Conservation (phyloP, 1,140 invertebrate species). For the Oncopeltus fasciatus region DNA sequence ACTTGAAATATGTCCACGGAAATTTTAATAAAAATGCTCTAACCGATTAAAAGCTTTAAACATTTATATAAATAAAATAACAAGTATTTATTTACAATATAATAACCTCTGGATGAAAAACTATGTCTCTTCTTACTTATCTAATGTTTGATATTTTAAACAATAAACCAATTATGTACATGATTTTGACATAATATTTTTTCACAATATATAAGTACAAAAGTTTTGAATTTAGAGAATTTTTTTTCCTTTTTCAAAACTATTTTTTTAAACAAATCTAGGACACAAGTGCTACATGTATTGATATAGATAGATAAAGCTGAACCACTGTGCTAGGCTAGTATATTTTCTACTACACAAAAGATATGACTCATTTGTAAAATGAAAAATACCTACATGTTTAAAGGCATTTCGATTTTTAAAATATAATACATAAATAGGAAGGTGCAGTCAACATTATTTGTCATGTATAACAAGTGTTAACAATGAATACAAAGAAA, state of each 20-base stretch:
- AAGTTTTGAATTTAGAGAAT: background rate
- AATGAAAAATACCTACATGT: conserved; percentile 6
- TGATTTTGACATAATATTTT: background rate
- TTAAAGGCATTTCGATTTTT: conserved; percentile 5
- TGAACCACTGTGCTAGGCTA: background rate
- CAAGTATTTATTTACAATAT: conserved; percentile 1
- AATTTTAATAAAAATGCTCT: conserved; percentile 1
- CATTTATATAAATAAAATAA: conserved; percentile 1
- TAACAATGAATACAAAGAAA: conserved; percentile 13
- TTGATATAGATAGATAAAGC: conserved; percentile 2
- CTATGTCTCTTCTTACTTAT: background rate
- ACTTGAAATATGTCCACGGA: too few species aligned
- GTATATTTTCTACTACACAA: conserved; percentile 8
- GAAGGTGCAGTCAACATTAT: conserved; percentile 18
- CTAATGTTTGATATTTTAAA: background rate
- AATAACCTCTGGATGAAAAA: background rate
- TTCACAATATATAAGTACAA: background rate
- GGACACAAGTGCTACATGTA: background rate
- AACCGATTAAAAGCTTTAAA: conserved; percentile 5
- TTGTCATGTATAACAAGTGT: conserved; percentile 20
- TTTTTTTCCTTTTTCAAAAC: background rate
- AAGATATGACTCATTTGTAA: conserved; percentile 10
- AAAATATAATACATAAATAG: conserved; percentile 15
- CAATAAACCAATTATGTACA: background rate
- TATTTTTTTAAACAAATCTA: background rate